phyloP scores from a whole-genome alignment of 2,888 invertebrate genomes.

The Oscheius sp. region DNA sequence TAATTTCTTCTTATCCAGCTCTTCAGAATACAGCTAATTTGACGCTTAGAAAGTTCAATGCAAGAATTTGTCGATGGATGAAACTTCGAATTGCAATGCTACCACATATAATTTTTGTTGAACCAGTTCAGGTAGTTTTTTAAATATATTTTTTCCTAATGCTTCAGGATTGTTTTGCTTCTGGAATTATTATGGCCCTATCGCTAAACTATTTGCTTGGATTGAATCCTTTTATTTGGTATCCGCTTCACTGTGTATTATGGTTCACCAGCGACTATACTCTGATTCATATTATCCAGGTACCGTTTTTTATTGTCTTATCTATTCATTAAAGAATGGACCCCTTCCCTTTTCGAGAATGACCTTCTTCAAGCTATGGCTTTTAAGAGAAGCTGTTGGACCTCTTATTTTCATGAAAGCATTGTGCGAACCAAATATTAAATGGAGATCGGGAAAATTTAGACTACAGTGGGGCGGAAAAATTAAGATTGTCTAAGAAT shows the following conservation, averaged over 20 bases:
- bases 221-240: conserved; percentile 81
- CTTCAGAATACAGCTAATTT: conserved; percentile 84
- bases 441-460: conserved; percentile 88
- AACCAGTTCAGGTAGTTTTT: conserved; percentile 78
- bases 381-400: conserved; percentile 82
- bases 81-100: conserved; percentile 94
- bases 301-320: conserved; percentile 65
- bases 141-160: background rate
- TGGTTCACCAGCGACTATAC: conserved; percentile 98
- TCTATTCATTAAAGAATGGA: conserved; percentile 58
- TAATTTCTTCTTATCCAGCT: conserved; percentile 90
- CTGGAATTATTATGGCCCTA: conserved; percentile 91
- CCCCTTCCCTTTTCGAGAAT: conserved; percentile 91
- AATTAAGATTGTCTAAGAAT: conserved; percentile 31
- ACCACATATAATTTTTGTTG: conserved; percentile 87
- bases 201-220: conserved; percentile 84
- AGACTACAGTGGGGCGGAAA: conserved; percentile 90
- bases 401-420: conserved; percentile 81
- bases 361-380: conserved; percentile 92
- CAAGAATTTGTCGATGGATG: conserved; percentile 81
- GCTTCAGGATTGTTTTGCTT: conserved; percentile 83
- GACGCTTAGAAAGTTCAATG: conserved; percentile 68
- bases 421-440: conserved; percentile 85
- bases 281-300: conserved; percentile 85
- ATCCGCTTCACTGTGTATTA: conserved; percentile 88